Evolutionary conservation across 2,888 invertebrate species (phyloP).

Genomic region (Tachina fera): DNA sequence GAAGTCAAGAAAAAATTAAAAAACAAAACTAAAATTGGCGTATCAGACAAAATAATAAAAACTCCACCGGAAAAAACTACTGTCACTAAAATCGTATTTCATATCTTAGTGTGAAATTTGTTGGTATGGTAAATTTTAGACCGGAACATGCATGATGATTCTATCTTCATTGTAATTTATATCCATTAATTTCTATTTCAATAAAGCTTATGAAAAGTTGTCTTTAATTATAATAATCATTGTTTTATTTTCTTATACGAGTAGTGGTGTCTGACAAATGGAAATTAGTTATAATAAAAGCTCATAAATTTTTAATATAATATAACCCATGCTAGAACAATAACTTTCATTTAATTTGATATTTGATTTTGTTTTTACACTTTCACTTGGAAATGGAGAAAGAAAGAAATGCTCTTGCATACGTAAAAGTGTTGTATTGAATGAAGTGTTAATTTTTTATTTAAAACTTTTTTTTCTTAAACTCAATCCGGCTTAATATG

Average conservation of each 20-base stretch:
- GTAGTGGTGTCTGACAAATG: not conserved
- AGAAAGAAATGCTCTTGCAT: not conserved
- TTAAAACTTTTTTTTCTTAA: not conserved
- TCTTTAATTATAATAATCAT: not conserved
- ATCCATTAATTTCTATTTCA: conserved; percentile 8
- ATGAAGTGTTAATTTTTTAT: not conserved
- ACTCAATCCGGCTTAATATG: not conserved
- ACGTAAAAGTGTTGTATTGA: not conserved
- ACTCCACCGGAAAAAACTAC: no score
- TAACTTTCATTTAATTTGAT: conserved; percentile 50
- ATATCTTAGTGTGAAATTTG: no score
- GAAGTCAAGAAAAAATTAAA: no score
- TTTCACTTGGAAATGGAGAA: conserved; percentile 29
- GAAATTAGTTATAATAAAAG: not conserved
- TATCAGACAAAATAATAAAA: no score
- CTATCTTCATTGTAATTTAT: not conserved
- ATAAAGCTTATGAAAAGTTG: not conserved
- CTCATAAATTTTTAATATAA: not conserved
- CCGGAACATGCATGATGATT: no score
- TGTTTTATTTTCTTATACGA: not conserved
- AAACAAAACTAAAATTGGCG: no score
- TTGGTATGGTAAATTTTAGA: no score
- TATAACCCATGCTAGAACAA: conserved; percentile 10
- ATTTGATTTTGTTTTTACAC: conserved; percentile 23
- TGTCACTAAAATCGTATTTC: no score